Conservation (phyloP, 2,888 invertebrate genomes). For the Alentia gelatinosa region DNA sequence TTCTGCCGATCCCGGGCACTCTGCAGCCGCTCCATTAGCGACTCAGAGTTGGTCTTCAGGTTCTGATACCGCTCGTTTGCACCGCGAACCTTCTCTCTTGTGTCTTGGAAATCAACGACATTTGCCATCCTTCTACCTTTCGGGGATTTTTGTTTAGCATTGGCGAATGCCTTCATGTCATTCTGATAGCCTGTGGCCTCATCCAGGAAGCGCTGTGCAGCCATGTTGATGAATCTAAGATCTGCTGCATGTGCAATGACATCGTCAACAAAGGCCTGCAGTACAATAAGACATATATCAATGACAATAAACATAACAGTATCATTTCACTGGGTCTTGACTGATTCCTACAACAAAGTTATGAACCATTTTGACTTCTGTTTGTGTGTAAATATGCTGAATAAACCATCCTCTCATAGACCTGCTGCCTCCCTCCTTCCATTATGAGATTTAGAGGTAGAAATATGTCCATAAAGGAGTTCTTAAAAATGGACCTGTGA, state of each 20-base stretch:
- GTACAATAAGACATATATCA: not conserved
- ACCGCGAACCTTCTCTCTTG: constrained; percentile 81
- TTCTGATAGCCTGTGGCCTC: constrained; percentile 88
- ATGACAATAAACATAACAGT: not conserved
- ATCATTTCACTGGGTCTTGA: no score
- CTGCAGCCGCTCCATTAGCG: constrained; percentile 93
- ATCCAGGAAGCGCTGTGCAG: constrained; percentile 96
- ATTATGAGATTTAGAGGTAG: no score
- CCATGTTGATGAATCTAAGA: constrained; percentile 95
- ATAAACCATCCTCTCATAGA: no score
- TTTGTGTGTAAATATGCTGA: no score
- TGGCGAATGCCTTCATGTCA: constrained; percentile 54
- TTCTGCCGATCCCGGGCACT: constrained; percentile 94
- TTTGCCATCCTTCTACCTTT: constrained; percentile 77
- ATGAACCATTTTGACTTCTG: no score
- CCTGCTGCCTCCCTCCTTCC: no score
- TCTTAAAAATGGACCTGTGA: no score
- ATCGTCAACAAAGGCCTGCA: constrained; percentile 69
- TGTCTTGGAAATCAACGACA: constrained; percentile 84
- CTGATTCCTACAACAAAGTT: no score
- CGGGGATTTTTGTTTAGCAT: constrained; percentile 37
- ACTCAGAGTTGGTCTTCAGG: constrained; percentile 90
- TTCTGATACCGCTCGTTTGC: constrained; percentile 85
- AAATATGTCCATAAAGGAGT: no score
- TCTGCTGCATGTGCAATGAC: constrained; percentile 98